These are phyloP conservation scores for Gymnodraco acuticeps DNA, from an alignment of 2,797 vertebrate species.

Conservation along the genomic window DNA sequence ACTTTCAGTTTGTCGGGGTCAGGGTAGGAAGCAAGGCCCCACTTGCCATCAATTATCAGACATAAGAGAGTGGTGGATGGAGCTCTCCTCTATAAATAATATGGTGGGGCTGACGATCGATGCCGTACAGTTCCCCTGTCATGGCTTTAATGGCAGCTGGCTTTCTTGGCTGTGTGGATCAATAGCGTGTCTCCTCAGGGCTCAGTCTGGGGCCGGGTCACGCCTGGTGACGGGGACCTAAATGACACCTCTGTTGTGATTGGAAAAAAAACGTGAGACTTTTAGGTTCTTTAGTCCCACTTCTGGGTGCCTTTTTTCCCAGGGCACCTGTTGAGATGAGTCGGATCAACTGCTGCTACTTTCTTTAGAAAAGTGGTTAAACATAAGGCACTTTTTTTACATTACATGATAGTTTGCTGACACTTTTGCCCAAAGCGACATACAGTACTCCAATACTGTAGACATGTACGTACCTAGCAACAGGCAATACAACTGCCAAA, in stretches of 20 bases:
- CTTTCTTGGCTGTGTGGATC: constrained; percentile 87
- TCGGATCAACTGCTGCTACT: constrained; percentile 1
- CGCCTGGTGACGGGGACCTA: constrained; percentile 68
- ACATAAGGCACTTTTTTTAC: neutral
- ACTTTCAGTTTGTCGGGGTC: constrained; percentile 92
- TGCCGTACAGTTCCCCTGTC: constrained; percentile 92
- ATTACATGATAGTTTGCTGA: no score
- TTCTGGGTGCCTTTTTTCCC: constrained; percentile 27
- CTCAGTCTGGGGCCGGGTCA: constrained; percentile 79
- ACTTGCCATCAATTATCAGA: constrained; percentile 95
- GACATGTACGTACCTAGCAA: no score
- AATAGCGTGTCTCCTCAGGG: constrained; percentile 87
- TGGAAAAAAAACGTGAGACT: constrained; percentile 75
- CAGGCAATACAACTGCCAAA: no score
- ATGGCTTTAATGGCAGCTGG: constrained; percentile 88
- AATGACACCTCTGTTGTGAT: constrained; percentile 81
- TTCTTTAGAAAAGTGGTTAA: neutral
- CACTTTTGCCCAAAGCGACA: no score
- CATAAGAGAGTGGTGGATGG: constrained; percentile 87
- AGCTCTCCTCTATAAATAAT: constrained; percentile 93
- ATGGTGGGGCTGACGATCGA: constrained; percentile 89
- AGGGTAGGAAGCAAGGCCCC: constrained; percentile 91
- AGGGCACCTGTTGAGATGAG: constrained; percentile 72
- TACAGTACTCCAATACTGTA: no score
- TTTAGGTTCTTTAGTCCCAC: constrained; percentile 71